Conservation (phyloP, 2,888 invertebrate genomes). For the Dasysyrphus albostriatus region DNA sequence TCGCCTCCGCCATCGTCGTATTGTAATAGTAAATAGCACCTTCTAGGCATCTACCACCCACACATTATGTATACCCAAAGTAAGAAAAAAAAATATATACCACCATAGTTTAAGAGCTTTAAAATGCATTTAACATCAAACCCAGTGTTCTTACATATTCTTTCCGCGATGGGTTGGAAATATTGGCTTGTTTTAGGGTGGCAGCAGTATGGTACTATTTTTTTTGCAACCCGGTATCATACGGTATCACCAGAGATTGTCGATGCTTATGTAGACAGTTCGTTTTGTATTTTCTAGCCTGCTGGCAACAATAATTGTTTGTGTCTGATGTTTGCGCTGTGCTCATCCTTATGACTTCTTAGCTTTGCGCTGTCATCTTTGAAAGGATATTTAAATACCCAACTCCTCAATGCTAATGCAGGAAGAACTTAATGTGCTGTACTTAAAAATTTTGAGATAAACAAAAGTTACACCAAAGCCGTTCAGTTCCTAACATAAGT, state of each 20-base stretch:
- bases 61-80: conserved; percentile 58
- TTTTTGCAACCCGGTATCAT: conserved; percentile 32
- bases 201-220: conserved; percentile 9
- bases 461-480: too few relatives aligned
- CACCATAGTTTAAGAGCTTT: conserved; percentile 71
- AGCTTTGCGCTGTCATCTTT: too few relatives aligned
- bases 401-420: too few relatives aligned
- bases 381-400: too few relatives aligned
- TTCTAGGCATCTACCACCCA: conserved; percentile 27
- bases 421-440: too few relatives aligned
- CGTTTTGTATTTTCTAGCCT: too few relatives aligned
- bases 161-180: not conserved
- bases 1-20: not conserved
- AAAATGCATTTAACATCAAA: conserved; percentile 70
- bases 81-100: conserved; percentile 43
- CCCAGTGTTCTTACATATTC: conserved; percentile 35
- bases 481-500: too few relatives aligned
- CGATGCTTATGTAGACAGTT: conserved; percentile 34
- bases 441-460: too few relatives aligned
- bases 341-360: too few relatives aligned
- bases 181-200: conserved; percentile 16
- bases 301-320: too few relatives aligned
- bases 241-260: too few relatives aligned
- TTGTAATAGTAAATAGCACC: conserved; percentile 24
- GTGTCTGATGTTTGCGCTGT: too few relatives aligned